Percentiles rank a stretch among this genome's conserved stretches.
phyloP scores from a whole-genome alignment of 2,888 invertebrate genomes.

The Drosophila dives region DNA sequence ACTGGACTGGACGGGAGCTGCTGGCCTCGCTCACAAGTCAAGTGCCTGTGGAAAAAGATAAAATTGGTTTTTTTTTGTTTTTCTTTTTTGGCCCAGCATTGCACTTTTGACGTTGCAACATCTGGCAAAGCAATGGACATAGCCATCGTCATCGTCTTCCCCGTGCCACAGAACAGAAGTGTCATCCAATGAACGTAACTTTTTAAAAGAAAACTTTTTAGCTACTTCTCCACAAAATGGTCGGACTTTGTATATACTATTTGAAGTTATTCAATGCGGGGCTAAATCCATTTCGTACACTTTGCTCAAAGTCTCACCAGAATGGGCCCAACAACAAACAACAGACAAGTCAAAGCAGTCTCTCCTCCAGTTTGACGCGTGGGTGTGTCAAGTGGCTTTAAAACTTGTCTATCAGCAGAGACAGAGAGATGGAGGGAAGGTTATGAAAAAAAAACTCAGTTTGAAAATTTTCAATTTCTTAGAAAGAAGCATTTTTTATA shows the following conservation, averaged over 20 bases:
- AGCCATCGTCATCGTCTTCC: constrained; percentile 9
- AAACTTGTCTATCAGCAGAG: constrained; percentile 7
- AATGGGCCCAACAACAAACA: constrained; percentile 31
- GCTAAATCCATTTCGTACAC: constrained; percentile 44
- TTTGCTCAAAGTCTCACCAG: constrained; percentile 34
- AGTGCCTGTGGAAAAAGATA: constrained; percentile 71
- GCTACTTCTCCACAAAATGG: constrained; percentile 27
- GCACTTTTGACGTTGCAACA: constrained; percentile 79
- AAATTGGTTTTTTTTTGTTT: constrained; percentile 60
- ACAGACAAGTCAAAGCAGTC: constrained; percentile 41
- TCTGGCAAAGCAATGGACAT: constrained; percentile 57
- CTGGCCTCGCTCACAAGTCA: constrained; percentile 40
- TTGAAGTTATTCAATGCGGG: constrained; percentile 62
- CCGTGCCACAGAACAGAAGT: constrained; percentile 58
- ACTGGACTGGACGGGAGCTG: constrained; percentile 6
- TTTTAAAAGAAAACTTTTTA: constrained; percentile 79
- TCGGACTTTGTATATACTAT: constrained; percentile 53
- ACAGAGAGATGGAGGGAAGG: not conserved
- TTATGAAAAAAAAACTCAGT: not conserved
- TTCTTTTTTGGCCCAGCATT: constrained; percentile 42
- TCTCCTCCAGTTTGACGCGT: constrained; percentile 22
- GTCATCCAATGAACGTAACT: constrained; percentile 77
- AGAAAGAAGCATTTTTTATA: not conserved
- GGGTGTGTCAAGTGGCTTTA: constrained; percentile 40
- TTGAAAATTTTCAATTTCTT: not conserved